phyloP scores from a whole-genome alignment of 1,140 invertebrate species.

The Aricia agestis region DNA sequence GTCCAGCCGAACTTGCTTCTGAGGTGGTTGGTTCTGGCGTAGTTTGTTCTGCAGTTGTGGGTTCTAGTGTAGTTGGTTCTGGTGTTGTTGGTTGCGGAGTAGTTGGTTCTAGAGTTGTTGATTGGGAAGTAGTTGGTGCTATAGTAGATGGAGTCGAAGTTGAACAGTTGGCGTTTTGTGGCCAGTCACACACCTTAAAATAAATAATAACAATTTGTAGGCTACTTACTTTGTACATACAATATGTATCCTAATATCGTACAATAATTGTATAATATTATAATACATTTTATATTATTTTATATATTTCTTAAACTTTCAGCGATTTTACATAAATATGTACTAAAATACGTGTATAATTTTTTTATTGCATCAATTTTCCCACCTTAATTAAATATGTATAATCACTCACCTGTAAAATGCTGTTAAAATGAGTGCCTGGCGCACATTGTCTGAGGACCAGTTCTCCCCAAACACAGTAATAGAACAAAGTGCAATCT shows the following conservation, averaged over 20 bases:
- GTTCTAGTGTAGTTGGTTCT: neutral
- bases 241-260: too few species aligned
- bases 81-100: too few species aligned
- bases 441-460: conserved; percentile 71
- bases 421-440: conserved; percentile 78
- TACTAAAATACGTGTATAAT: too few species aligned
- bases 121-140: conserved; percentile 30
- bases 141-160: neutral
- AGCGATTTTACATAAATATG: too few species aligned
- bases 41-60: neutral
- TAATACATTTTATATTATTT: too few species aligned
- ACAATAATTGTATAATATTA: too few species aligned
- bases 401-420: conserved; percentile 41
- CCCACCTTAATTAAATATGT: too few species aligned
- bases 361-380: too few species aligned
- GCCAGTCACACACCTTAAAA: conserved; percentile 50
- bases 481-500: conserved; percentile 78
- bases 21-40: neutral
- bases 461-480: conserved; percentile 73
- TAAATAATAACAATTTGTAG: neutral
- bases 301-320: too few species aligned
- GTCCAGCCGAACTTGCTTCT: too few species aligned
- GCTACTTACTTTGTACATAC: too few species aligned
- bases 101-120: neutral
- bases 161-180: conserved; percentile 37